phyloP scores from a whole-genome alignment of 1,140 invertebrate genomes.

The Drosophila tani region DNA sequence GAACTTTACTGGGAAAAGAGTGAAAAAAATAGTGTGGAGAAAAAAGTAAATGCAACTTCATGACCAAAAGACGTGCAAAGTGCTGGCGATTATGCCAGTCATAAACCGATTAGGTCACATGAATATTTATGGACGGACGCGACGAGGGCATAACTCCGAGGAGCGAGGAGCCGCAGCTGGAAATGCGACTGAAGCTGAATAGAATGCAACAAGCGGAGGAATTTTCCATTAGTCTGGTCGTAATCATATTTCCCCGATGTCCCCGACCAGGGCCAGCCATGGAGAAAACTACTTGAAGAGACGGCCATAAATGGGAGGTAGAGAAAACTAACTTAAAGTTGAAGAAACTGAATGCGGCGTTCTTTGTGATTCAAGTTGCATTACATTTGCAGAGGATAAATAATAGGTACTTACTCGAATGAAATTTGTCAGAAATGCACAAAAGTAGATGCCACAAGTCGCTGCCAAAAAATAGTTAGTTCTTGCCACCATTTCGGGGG shows the following conservation, averaged over 20 bases:
- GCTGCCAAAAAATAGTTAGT: background rate
- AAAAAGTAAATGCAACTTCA: slow-evolving; percentile 51
- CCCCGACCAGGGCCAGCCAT: slow-evolving; percentile 2
- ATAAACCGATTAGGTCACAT: slow-evolving; percentile 79
- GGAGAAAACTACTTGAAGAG: slow-evolving; percentile 7
- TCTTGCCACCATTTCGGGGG: background rate
- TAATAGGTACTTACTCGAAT: background rate
- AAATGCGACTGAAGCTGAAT: slow-evolving; percentile 19
- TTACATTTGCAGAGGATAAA: too few relatives aligned
- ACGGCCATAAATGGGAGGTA: background rate
- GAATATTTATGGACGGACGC: slow-evolving; percentile 72
- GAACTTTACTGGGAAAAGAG: background rate
- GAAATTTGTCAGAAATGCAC: background rate
- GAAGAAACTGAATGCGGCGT: background rate
- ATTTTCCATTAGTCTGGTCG: slow-evolving; percentile 19
- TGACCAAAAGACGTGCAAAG: slow-evolving; percentile 63
- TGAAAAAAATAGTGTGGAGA: background rate
- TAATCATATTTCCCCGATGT: slow-evolving; percentile 39
- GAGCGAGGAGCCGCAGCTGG: slow-evolving; percentile 6
- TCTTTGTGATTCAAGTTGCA: background rate
- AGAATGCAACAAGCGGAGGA: slow-evolving; percentile 62
- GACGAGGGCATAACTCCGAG: slow-evolving; percentile 10
- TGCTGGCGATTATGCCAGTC: slow-evolving; percentile 58
- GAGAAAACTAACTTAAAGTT: background rate
- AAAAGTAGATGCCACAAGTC: background rate